Evolutionary conservation across 1,140 invertebrate genomes (phyloP).

Genomic region (Littorina saxatilis): DNA sequence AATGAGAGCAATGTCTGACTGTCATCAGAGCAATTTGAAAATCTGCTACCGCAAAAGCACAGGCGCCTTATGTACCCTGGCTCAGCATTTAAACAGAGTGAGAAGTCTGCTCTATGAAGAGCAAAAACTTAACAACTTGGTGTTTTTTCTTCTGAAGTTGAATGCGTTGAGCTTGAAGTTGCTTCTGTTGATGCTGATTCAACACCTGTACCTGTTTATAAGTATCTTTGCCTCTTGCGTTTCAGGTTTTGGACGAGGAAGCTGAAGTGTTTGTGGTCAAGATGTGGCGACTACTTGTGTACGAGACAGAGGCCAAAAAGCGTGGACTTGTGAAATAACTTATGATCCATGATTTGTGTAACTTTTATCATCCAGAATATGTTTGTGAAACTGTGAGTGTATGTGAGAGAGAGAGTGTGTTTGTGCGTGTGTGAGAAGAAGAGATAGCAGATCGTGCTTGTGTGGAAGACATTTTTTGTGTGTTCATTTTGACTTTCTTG

Average conservation of each 20-base stretch:
- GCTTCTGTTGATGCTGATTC: too few species aligned
- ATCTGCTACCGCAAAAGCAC: too few species aligned
- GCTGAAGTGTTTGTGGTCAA: slow-evolving; percentile 99
- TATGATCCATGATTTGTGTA: background rate
- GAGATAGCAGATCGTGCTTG: background rate
- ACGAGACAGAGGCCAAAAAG: slow-evolving; percentile 99
- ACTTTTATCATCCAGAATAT: background rate
- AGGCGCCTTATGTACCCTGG: too few species aligned
- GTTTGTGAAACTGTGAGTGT: background rate
- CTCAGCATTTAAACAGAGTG: too few species aligned
- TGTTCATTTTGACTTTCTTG: background rate
- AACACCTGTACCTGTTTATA: too few species aligned
- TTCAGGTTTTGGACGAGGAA: slow-evolving; percentile 98
- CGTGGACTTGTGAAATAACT: slow-evolving; percentile 74
- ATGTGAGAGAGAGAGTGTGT: background rate
- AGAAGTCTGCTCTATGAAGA: too few species aligned
- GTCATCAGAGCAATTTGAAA: too few species aligned
- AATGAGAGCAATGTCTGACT: too few species aligned
- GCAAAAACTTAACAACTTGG: too few species aligned
- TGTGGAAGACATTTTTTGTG: background rate
- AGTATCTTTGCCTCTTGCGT: slow-evolving; percentile 42
- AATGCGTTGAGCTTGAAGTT: too few species aligned
- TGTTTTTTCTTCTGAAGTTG: too few species aligned
- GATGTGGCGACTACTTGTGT: slow-evolving; percentile 99
- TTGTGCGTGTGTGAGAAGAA: too few species aligned